Percentiles rank a stretch among this genome's conserved stretches.
Evolutionary conservation across 2,113 vertebrate genomes (phyloP).

Genomic region (Hypomesus transpacificus): DNA sequence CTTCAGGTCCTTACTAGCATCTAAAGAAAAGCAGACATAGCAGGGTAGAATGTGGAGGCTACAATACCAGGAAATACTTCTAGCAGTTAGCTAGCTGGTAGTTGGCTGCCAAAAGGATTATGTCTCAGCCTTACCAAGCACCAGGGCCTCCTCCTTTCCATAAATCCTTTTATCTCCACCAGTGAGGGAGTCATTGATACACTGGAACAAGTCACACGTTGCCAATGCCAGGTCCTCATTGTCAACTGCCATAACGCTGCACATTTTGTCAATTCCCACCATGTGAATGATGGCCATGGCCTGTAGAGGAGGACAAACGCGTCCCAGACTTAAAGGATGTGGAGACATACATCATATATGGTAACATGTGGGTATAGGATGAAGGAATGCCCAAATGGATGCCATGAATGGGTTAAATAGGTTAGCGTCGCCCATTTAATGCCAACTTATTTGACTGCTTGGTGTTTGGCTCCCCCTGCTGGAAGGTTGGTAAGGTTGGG

Average conservation of each 20-base stretch:
- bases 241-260: conserved; percentile 86
- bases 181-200: conserved; percentile 83
- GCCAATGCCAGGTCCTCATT: conserved; percentile 87
- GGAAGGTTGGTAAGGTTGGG: too few species aligned
- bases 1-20: conserved; percentile 84
- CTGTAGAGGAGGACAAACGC: conserved; percentile 56
- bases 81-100: not conserved
- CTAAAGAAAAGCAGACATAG: conserved; percentile 58
- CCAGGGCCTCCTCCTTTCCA: conserved; percentile 87
- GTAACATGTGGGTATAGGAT: not conserved
- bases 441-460: too few species aligned
- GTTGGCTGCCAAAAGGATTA: not conserved
- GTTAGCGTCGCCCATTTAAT: too few species aligned
- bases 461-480: too few species aligned
- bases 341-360: not conserved
- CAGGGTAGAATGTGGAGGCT: not conserved
- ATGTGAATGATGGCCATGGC: conserved; percentile 83
- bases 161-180: conserved; percentile 81
- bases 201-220: conserved; percentile 87
- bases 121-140: conserved; percentile 77
- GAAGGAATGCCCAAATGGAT: not conserved
- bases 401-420: not conserved
- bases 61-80: not conserved
- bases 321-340: not conserved
- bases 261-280: conserved; percentile 81